Percentiles rank a stretch among this genome's conserved stretches.
phyloP scores from a whole-genome alignment of 2,888 invertebrate genomes.

The Acheta domesticus region DNA sequence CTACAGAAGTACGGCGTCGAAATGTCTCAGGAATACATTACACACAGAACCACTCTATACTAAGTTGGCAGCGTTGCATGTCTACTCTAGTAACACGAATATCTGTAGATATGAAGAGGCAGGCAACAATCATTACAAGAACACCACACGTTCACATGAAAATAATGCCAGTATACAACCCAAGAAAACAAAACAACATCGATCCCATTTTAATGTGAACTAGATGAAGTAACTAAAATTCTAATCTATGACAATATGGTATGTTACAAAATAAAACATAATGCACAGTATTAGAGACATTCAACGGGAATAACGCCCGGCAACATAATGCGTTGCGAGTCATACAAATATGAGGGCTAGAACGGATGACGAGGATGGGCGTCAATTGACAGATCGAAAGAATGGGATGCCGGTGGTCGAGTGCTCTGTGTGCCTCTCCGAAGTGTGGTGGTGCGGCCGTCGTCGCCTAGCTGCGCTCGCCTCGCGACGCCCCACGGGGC shows the following conservation, averaged over 20 bases:
- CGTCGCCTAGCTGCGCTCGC: neutral
- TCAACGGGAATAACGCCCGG: slow-evolving; percentile 11
- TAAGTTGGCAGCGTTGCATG: slow-evolving; percentile 8
- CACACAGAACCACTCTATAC: neutral
- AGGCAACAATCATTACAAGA: slow-evolving; percentile 18
- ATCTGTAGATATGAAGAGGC: neutral
- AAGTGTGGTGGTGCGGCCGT: neutral
- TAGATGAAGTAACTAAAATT: slow-evolving; percentile 9
- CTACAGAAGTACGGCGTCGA: neutral
- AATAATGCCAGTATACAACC: slow-evolving; percentile 18
- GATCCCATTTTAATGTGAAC: slow-evolving; percentile 5
- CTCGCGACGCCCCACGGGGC: neutral
- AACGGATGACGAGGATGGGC: neutral
- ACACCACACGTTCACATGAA: neutral
- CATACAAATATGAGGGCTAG: slow-evolving; percentile 24
- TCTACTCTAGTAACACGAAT: slow-evolving; percentile 10
- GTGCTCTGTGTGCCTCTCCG: neutral
- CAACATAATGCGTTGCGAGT: slow-evolving; percentile 18
- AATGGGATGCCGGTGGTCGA: neutral
- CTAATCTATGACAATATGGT: slow-evolving; percentile 7
- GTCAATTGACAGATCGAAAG: neutral
- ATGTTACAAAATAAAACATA: neutral
- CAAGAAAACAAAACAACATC: slow-evolving; percentile 18
- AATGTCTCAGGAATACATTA: neutral
- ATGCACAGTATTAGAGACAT: neutral